Conservation (phyloP, 2,797 vertebrate genomes). For the Oreortyx pictus region DNA sequence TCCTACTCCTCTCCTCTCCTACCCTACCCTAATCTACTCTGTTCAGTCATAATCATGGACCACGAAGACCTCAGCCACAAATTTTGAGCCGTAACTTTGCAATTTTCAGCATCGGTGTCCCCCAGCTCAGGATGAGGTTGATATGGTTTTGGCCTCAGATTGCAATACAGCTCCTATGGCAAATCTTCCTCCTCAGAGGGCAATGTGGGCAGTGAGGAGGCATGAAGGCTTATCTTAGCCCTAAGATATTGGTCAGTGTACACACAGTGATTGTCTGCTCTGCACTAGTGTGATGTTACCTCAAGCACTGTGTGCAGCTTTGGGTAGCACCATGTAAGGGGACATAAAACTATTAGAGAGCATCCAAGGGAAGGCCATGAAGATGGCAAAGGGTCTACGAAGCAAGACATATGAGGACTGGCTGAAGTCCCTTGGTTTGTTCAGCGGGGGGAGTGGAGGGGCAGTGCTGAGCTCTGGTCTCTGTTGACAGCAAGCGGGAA, state of each 20-base stretch:
- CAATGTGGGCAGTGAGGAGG: fast-evolving
- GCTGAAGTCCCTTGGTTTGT: not conserved
- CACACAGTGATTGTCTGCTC: not conserved
- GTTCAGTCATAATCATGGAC: not conserved
- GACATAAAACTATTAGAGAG: not conserved
- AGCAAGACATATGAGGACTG: not conserved
- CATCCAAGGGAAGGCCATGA: not conserved
- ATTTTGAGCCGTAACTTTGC: fast-evolving
- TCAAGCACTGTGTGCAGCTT: not conserved
- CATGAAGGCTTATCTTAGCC: not conserved
- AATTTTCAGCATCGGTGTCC: not conserved
- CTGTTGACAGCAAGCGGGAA: not conserved
- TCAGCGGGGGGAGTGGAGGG: not conserved
- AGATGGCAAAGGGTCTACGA: not conserved
- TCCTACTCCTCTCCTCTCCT: too few species aligned
- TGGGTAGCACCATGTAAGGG: not conserved
- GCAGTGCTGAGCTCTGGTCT: not conserved
- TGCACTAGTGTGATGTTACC: not conserved
- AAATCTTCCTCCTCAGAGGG: not conserved
- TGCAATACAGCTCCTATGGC: fast-evolving
- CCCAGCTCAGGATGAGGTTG: fast-evolving
- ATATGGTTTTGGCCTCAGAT: fast-evolving
- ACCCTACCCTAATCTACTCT: not conserved
- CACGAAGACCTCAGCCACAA: not conserved
- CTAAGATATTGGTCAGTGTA: not conserved